These are phyloP conservation scores for Pseudanteris insignis DNA, from an alignment of 2,888 invertebrate genomes.

Conservation along the genomic window DNA sequence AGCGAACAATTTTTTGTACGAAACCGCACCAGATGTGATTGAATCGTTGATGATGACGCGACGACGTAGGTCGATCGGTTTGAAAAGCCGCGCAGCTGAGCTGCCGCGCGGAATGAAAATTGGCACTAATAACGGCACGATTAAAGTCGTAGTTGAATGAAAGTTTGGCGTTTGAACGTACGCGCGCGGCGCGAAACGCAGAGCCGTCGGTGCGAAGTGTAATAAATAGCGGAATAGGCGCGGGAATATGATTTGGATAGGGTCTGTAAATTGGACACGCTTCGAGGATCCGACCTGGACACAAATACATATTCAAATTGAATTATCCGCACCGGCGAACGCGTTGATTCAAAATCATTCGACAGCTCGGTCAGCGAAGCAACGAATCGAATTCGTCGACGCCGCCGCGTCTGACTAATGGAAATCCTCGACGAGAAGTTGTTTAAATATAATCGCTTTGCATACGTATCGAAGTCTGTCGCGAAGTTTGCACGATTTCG, in stretches of 20 bases:
- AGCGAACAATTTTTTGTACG: too few species aligned
- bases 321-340: constrained; percentile 65
- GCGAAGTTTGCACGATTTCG: constrained; percentile 17
- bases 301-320: constrained; percentile 66
- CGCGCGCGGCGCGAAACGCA: too few species aligned
- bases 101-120: too few species aligned
- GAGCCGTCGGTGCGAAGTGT: constrained; percentile 31
- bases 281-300: constrained; percentile 30
- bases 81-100: too few species aligned
- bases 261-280: constrained; percentile 40
- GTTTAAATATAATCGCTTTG: constrained; percentile 62
- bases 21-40: too few species aligned
- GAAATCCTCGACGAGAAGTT: constrained; percentile 64
- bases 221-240: constrained; percentile 42
- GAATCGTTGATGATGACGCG: too few species aligned
- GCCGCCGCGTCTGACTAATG: constrained; percentile 57
- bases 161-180: too few species aligned
- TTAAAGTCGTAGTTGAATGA: too few species aligned
- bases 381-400: constrained; percentile 37
- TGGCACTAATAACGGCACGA: too few species aligned
- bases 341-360: constrained; percentile 66
- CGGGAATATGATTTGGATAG: constrained; percentile 30
- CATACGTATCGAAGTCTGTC: constrained; percentile 57
- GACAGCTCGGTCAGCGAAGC: constrained; percentile 50
- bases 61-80: too few species aligned